A percentile compares a stretch with the other conserved stretches of the same genome.
phyloP scores from a whole-genome alignment of 2,113 vertebrate genomes.

The Corydoras maculifer region DNA sequence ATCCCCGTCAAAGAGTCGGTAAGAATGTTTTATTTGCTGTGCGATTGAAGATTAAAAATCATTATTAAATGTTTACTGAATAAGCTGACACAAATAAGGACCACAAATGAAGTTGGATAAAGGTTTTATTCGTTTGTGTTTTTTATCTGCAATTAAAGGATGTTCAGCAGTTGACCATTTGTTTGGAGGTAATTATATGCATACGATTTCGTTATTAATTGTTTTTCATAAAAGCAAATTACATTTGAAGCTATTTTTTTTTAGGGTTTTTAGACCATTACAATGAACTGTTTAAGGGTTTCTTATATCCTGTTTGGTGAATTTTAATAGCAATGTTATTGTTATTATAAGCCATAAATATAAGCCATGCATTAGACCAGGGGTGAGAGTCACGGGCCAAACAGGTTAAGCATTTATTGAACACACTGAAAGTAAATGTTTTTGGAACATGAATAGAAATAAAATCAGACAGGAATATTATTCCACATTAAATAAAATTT shows the following conservation, averaged over 20 bases:
- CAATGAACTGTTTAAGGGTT: background rate
- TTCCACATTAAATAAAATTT: too few species aligned
- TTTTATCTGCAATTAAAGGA: conserved; percentile 52
- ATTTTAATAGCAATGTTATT: too few species aligned
- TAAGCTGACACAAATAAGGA: background rate
- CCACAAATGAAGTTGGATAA: background rate
- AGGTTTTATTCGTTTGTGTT: background rate
- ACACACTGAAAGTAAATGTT: too few species aligned
- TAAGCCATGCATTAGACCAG: too few species aligned
- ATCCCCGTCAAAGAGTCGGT: conserved; percentile 61
- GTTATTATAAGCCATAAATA: too few species aligned
- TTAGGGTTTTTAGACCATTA: too few species aligned
- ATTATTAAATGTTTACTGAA: too few species aligned
- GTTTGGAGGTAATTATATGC: conserved; percentile 58
- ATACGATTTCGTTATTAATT: background rate
- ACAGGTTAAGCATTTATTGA: too few species aligned
- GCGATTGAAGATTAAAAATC: background rate
- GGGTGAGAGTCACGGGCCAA: too few species aligned
- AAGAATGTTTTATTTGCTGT: conserved; percentile 37
- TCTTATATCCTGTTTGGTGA: too few species aligned
- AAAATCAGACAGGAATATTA: too few species aligned
- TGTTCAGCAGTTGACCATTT: conserved; percentile 57
- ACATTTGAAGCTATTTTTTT: background rate
- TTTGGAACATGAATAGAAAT: too few species aligned
- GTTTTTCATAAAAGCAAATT: background rate